Conservation (phyloP, 2,888 invertebrate species). For the Malachius bipustulatus region DNA sequence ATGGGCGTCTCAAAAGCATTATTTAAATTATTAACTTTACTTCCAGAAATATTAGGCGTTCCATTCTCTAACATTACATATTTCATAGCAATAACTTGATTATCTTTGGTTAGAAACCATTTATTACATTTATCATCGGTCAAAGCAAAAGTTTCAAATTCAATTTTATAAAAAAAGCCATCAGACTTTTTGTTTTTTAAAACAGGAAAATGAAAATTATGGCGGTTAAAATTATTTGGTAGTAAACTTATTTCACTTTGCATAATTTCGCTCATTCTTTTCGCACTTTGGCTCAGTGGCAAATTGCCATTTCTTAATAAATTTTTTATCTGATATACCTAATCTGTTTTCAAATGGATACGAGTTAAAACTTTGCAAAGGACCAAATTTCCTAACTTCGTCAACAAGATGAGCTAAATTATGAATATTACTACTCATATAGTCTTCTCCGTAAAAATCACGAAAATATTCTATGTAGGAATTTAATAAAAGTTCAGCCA, state of each 20-base stretch:
- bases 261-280: conserved; percentile 17
- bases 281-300: conserved; percentile 20
- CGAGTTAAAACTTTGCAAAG: conserved; percentile 24
- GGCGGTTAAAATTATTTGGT: conserved; percentile 3
- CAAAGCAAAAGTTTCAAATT: conserved; percentile 12
- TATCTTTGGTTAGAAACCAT: conserved; percentile 20
- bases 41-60: conserved; percentile 13
- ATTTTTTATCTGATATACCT: conserved; percentile 21
- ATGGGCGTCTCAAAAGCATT: conserved; percentile 16
- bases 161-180: conserved; percentile 10
- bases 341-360: conserved; percentile 31
- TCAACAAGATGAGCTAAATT: conserved; percentile 27
- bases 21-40: conserved; percentile 11
- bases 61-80: conserved; percentile 14
- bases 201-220: conserved; percentile 8
- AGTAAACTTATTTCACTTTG: conserved; percentile 7
- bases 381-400: conserved; percentile 27
- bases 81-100: conserved; percentile 16
- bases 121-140: conserved; percentile 12
- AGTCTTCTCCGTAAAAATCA: conserved; percentile 26
- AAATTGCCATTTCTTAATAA: conserved; percentile 16
- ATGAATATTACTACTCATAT: conserved; percentile 31
- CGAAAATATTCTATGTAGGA: conserved; percentile 18
- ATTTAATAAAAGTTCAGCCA: conserved; percentile 18
- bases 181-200: conserved; percentile 10